Evolutionary conservation across 2,888 invertebrate species (phyloP).

Genomic region (Chesias legatella): DNA sequence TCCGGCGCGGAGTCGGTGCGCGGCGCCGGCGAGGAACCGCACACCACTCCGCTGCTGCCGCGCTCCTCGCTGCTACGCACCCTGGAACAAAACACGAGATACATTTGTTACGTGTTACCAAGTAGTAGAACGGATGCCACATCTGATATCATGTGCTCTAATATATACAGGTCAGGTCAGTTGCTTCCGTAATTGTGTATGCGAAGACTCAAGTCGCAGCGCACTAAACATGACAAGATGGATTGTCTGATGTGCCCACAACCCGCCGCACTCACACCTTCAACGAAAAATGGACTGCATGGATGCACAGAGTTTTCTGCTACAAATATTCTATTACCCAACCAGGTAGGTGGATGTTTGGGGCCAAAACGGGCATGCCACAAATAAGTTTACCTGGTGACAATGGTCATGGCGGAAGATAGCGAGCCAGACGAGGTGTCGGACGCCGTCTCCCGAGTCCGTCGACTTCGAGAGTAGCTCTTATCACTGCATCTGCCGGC

Average conservation of each 20-base stretch:
- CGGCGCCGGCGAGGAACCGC: conserved; percentile 46
- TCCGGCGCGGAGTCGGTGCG: conserved; percentile 67
- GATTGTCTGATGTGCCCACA: too few relatives aligned
- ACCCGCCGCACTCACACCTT: too few relatives aligned
- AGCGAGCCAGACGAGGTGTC: conserved; percentile 70
- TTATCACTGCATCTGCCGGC: conserved; percentile 70
- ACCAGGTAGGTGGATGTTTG: too few relatives aligned
- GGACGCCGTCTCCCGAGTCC: conserved; percentile 56
- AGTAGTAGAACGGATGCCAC: background rate
- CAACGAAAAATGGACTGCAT: too few relatives aligned
- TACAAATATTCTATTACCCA: too few relatives aligned
- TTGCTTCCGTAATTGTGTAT: too few relatives aligned
- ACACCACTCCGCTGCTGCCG: conserved; percentile 71
- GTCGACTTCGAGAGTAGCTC: conserved; percentile 59
- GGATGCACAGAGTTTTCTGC: too few relatives aligned
- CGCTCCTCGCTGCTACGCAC: conserved; percentile 66
- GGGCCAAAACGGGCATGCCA: too few relatives aligned
- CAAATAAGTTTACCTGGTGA: conserved; percentile 62
- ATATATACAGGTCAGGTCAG: too few relatives aligned
- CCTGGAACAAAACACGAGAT: conserved; percentile 31
- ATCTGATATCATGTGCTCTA: too few relatives aligned
- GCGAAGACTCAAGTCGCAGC: too few relatives aligned
- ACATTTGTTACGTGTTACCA: background rate
- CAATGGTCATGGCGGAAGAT: conserved; percentile 78
- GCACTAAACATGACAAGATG: too few relatives aligned